Evolutionary conservation across 2,113 vertebrate species (phyloP).

Genomic region (Hystrix cristata): DNA sequence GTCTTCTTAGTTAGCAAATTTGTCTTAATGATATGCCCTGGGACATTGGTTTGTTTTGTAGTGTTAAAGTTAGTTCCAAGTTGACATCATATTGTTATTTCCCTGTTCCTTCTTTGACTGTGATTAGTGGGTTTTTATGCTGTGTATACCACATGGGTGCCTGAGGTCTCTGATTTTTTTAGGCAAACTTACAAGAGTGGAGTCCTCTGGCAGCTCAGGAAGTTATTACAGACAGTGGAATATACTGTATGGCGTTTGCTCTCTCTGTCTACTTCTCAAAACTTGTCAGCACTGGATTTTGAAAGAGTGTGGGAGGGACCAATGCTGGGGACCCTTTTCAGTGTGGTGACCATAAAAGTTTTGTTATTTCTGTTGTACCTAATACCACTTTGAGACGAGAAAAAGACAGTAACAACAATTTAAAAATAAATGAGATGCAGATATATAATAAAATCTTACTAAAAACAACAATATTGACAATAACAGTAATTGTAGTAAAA

Average conservation of each 20-base stretch:
- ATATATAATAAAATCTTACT: too few species aligned
- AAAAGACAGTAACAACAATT: too few species aligned
- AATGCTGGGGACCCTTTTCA: neutral
- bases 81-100: neutral
- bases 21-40: neutral
- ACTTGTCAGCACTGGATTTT: neutral
- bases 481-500: neutral
- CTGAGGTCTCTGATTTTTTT: neutral
- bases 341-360: neutral
- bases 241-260: neutral
- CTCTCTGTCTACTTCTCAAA: neutral
- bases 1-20: neutral
- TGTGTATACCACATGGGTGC: neutral
- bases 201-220: neutral
- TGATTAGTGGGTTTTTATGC: neutral
- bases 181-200: neutral
- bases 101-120: neutral
- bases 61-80: neutral
- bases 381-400: too few species aligned
- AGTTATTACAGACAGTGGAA: neutral
- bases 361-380: neutral
- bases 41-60: neutral
- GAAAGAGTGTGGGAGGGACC: neutral
- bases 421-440: too few species aligned
- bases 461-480: too few species aligned